Base-by-base conservation (phyloP, 2,888 invertebrate genomes). In the Pinctada fucata region DNA sequence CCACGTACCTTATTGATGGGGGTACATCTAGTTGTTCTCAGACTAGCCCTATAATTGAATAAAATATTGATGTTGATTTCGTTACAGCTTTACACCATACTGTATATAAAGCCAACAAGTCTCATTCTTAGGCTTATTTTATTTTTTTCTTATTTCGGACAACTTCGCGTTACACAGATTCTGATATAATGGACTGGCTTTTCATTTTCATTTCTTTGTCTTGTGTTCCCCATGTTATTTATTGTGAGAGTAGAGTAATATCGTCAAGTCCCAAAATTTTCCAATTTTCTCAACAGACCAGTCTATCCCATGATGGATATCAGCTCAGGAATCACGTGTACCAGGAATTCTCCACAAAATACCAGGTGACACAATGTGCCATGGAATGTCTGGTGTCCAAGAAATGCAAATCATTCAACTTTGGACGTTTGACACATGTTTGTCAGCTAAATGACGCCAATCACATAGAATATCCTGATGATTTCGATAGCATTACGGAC, bases 371-470 rank as follows among this genome's bases (percentile, higher is more conserved):
- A 13, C 90, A 90, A 65, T 91, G 91, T 70, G 88, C 91, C 2
- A 81, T 88, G 79, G 88, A 88, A 66, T 91, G 91, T 79, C 82
- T 89, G 8, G 85, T 83, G 63, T 76, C 83, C 4, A 67, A 75
- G 13, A 76, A 76, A n/a, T 90, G 90, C 79, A 71, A 75, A 47
- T 90, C 90, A 4, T 90, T 88, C 81, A 91, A 90, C 80, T 90
- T 85, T 75, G 84, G 86, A 10, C 78, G 52, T 4, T 76, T 71
- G 5, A 71, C 67, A 0, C 72, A 75, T 64, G 77, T 76, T 13
- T 91, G 91, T 83, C 86, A 89, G 70, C 82, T 91, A 64, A 90
- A 90, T 79, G 82, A 84, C 51, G 87, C 82, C 6, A 82, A 86
- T 16, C 90, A 91, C 75, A 68, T 78, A 5, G 85, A 87, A 5